These are phyloP conservation scores for Bujurquina vittata DNA, from an alignment of 2,113 vertebrate species.

Conservation along the genomic window DNA sequence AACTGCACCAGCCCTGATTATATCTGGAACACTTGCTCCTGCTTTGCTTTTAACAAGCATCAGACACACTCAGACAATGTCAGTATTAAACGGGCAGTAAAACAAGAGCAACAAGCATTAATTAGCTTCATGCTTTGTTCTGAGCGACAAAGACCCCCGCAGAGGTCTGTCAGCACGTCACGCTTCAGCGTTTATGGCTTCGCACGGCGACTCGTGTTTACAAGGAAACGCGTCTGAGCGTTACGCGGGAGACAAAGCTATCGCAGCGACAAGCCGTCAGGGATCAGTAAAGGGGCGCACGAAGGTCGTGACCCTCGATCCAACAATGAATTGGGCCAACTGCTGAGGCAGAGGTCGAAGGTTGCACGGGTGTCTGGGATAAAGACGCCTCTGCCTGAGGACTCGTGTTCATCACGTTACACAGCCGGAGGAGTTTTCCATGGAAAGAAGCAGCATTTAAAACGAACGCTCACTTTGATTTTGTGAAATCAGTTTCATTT, in stretches of 20 bases:
- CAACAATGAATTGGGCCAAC: not conserved
- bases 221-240: conserved; percentile 12
- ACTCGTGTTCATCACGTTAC: not conserved
- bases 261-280: not conserved
- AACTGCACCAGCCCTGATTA: not conserved
- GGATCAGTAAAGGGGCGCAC: not conserved
- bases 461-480: not conserved
- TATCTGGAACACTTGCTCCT: not conserved
- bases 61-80: not conserved
- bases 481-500: not conserved
- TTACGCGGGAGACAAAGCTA: conserved; percentile 17
- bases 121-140: not conserved
- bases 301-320: conserved; percentile 9
- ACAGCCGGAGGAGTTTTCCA: not conserved
- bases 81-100: not conserved
- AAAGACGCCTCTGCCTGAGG: not conserved
- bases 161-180: not conserved
- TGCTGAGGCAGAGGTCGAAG: conserved; percentile 25
- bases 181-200: not conserved
- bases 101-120: not conserved
- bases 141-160: not conserved
- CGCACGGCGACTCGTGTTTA: conserved; percentile 9
- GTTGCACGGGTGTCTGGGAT: not conserved
- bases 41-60: not conserved
- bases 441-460: not conserved